Evolutionary conservation across 2,797 vertebrate species (phyloP).

Genomic region (Mormyrops attenuatus): DNA sequence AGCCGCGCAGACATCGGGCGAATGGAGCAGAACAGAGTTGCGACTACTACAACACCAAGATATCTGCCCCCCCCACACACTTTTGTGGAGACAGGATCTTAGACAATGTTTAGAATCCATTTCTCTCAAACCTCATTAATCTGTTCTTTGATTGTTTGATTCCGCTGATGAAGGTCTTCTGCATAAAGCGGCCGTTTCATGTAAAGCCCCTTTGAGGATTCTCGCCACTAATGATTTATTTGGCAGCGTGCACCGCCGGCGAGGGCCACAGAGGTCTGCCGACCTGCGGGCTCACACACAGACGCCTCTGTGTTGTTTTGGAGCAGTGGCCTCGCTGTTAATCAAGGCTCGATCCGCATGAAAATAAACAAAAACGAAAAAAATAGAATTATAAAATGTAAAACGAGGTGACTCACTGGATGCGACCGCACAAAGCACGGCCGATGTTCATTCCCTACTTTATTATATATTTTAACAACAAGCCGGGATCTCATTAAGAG

Average conservation of each 20-base stretch:
- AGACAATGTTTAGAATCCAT: slow-evolving; percentile 28
- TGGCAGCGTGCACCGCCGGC: background rate
- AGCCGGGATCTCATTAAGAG: slow-evolving; percentile 56
- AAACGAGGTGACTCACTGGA: background rate
- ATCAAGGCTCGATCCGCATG: slow-evolving; percentile 3
- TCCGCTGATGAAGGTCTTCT: slow-evolving; percentile 18
- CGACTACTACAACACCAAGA: background rate
- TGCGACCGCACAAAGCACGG: background rate
- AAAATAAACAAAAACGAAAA: background rate
- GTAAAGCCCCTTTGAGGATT: slow-evolving; percentile 20
- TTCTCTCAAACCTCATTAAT: slow-evolving; percentile 26
- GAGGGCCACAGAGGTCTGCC: background rate
- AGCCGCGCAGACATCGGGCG: background rate
- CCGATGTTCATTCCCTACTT: slow-evolving; percentile 44
- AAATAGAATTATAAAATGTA: background rate
- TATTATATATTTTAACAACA: slow-evolving; percentile 53
- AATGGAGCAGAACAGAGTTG: background rate
- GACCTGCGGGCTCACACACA: background rate
- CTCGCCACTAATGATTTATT: slow-evolving; percentile 18
- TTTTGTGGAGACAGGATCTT: slow-evolving; percentile 7
- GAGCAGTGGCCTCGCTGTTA: background rate
- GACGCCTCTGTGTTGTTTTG: background rate
- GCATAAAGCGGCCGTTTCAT: slow-evolving; percentile 18
- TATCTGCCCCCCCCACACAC: background rate
- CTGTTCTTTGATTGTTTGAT: slow-evolving; percentile 20